Conservation (phyloP, 2,113 vertebrate genomes). For the Ifrita kowaldi region DNA sequence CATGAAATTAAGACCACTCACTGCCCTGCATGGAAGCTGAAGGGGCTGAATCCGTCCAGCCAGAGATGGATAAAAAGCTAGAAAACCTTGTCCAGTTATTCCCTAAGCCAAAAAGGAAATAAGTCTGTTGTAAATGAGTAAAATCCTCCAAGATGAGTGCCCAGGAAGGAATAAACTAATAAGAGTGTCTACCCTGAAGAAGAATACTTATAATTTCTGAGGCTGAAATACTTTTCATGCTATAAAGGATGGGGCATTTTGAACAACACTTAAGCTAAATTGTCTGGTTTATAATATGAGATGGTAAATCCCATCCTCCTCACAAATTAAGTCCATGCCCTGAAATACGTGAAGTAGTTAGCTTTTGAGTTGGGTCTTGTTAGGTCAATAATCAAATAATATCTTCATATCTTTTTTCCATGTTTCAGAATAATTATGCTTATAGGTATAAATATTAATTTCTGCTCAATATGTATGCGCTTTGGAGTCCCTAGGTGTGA, state of each 20-base stretch:
- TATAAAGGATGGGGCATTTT: background rate
- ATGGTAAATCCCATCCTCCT: background rate
- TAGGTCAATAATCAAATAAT: constrained; percentile 55
- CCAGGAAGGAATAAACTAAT: background rate
- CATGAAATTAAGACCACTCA: background rate
- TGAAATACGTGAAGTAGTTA: constrained; percentile 22
- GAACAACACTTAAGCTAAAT: background rate
- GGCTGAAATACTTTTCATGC: background rate
- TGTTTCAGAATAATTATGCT: constrained; percentile 59
- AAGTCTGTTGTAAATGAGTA: background rate
- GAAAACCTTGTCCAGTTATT: background rate
- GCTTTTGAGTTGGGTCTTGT: constrained; percentile 33
- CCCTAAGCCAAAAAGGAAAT: background rate
- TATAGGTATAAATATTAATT: constrained; percentile 66
- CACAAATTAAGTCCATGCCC: constrained; percentile 14
- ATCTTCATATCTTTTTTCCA: background rate
- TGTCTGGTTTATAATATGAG: background rate
- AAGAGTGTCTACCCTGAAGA: background rate
- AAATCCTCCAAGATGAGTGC: background rate
- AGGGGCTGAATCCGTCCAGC: background rate
- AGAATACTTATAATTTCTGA: background rate
- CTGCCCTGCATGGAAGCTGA: background rate
- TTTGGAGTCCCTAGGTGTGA: constrained; percentile 52
- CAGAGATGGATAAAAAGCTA: background rate
- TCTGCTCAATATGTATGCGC: constrained; percentile 46